Evolutionary conservation across 1,140 invertebrate genomes (phyloP).

Genomic region (Pseudomyrmex dendroicus): DNA sequence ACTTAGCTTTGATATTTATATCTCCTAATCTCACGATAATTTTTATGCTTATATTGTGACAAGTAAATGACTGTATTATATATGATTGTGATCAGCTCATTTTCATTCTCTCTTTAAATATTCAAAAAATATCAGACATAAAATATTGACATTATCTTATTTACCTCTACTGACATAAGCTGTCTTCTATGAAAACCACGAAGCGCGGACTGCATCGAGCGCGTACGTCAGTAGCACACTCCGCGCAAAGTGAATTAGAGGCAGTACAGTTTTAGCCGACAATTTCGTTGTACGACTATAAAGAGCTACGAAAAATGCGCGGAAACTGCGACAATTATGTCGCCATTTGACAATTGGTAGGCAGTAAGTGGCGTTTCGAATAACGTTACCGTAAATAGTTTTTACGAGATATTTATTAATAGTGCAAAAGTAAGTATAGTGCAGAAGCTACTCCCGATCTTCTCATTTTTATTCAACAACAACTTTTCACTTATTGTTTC

Average conservation of each 20-base stretch:
- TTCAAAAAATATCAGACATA: slow-evolving; percentile 1
- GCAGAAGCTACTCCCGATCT: neutral
- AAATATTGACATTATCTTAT: slow-evolving; percentile 19
- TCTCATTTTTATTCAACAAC: too few species aligned
- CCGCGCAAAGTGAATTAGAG: slow-evolving; percentile 72
- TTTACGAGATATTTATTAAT: slow-evolving; percentile 79
- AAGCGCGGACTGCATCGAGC: slow-evolving; percentile 34
- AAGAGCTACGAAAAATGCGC: slow-evolving; percentile 70
- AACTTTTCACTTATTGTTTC: too few species aligned
- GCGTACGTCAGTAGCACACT: slow-evolving; percentile 36
- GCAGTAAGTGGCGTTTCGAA: slow-evolving; percentile 76
- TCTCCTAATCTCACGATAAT: neutral
- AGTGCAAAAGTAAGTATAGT: neutral
- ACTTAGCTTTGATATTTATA: slow-evolving; percentile 5
- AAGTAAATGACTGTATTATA: neutral
- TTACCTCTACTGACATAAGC: slow-evolving; percentile 4
- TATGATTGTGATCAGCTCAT: neutral
- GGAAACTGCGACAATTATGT: slow-evolving; percentile 81
- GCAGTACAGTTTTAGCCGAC: slow-evolving; percentile 77
- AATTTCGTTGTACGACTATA: slow-evolving; percentile 44
- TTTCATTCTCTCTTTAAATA: neutral
- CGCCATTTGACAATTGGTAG: slow-evolving; percentile 83
- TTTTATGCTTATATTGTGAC: neutral
- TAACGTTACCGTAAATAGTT: slow-evolving; percentile 74
- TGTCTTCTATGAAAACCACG: slow-evolving; percentile 14